A percentile compares a stretch with the other conserved stretches of the same genome.
Conservation (phyloP, 2,113 vertebrate genomes). For the Nannospalax galili region DNA sequence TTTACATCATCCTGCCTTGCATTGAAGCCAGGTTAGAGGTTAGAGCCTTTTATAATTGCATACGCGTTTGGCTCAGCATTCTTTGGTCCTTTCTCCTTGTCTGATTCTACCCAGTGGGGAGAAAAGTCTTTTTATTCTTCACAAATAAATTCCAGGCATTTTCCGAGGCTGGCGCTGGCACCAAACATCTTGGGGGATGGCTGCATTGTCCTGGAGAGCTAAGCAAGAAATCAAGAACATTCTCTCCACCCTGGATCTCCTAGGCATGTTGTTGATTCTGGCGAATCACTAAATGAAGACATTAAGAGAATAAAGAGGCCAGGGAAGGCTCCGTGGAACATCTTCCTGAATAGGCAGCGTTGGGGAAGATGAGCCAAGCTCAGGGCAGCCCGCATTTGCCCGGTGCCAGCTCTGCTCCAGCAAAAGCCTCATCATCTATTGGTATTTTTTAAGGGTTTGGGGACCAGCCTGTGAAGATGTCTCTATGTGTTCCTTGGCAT, state of each 20-base stretch:
- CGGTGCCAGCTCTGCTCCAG: background rate
- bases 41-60: background rate
- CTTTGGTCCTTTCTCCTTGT: background rate
- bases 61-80: background rate
- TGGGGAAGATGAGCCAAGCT: background rate
- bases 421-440: too few relatives aligned
- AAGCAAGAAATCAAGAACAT: background rate
- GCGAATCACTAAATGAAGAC: background rate
- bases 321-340: background rate
- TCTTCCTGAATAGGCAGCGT: background rate
- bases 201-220: background rate
- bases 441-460: background rate
- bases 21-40: background rate
- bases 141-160: background rate
- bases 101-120: background rate
- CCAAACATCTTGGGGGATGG: background rate
- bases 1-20: background rate
- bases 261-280: background rate
- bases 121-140: constrained; percentile 6
- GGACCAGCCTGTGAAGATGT: background rate
- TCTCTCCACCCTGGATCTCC: background rate
- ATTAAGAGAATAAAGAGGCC: background rate
- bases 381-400: background rate
- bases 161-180: background rate
- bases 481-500: fast-evolving